These are phyloP conservation scores for Acrobasis suavella DNA, from an alignment of 2,888 invertebrate genomes.

Conservation along the genomic window DNA sequence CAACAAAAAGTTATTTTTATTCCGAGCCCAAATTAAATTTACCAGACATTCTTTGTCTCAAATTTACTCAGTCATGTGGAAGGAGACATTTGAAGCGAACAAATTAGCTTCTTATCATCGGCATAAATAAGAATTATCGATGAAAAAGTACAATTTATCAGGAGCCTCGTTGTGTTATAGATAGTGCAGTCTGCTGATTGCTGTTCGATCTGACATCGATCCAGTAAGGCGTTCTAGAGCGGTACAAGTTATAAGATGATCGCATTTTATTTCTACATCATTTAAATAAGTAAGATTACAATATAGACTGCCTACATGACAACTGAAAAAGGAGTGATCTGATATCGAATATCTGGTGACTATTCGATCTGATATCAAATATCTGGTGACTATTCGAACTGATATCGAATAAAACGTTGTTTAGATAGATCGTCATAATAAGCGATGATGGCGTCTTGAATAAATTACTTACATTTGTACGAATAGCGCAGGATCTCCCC, in stretches of 20 bases:
- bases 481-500: no score
- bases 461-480: not conserved
- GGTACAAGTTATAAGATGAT: conserved; percentile 25
- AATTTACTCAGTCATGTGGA: no score
- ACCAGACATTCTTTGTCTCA: no score
- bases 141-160: conserved; percentile 40
- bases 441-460: not conserved
- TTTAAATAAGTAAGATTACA: no score
- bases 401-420: no score
- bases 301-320: no score
- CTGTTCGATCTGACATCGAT: conserved; percentile 73
- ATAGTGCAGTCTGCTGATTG: conserved; percentile 55
- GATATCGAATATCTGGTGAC: no score
- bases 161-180: conserved; percentile 35
- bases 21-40: no score
- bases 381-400: no score
- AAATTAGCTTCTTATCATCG: conserved; percentile 34
- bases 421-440: not conserved
- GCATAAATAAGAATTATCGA: conserved; percentile 32
- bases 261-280: conserved; percentile 27
- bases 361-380: no score
- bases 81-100: conserved; percentile 21
- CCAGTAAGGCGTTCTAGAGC: conserved; percentile 46
- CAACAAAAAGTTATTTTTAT: no score
- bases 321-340: no score